Evolutionary conservation across 2,797 vertebrate genomes (phyloP).

Genomic region (Champsocephalus gunnari): DNA sequence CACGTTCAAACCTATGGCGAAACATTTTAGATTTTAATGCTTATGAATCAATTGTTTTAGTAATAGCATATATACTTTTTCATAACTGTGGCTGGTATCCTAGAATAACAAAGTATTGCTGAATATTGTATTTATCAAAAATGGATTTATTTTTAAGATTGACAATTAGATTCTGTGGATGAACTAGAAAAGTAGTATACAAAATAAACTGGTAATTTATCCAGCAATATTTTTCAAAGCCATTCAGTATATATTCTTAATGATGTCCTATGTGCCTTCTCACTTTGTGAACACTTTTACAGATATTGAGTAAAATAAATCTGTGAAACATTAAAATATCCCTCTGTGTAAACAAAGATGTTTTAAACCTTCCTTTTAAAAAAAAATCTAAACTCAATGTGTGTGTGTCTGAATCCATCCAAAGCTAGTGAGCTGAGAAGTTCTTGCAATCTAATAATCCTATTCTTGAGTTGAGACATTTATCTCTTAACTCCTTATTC

Average conservation of each 20-base stretch:
- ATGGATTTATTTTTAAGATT: conserved; percentile 66
- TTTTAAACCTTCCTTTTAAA: background rate
- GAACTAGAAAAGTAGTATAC: conserved; percentile 61
- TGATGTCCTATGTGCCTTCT: conserved; percentile 53
- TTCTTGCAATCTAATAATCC: background rate
- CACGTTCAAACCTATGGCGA: conserved; percentile 43
- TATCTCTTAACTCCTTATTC: background rate
- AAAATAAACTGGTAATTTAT: conserved; percentile 80
- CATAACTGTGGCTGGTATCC: conserved; percentile 46
- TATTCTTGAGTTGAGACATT: background rate
- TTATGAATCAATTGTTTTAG: conserved; percentile 53
- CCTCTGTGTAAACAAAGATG: conserved; percentile 25
- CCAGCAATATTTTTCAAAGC: conserved; percentile 72
- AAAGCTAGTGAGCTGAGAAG: background rate
- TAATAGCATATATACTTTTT: conserved; percentile 38
- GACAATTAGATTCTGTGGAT: conserved; percentile 57
- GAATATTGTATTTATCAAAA: conserved; percentile 78
- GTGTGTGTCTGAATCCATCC: background rate
- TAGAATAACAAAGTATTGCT: conserved; percentile 67
- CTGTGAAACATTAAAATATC: conserved; percentile 50
- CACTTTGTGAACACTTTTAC: conserved; percentile 61
- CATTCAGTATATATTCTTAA: conserved; percentile 76
- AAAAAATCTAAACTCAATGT: background rate
- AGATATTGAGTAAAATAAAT: conserved; percentile 61
- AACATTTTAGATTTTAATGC: conserved; percentile 57